A percentile compares a stretch with the other conserved stretches of the same genome.
Conservation (phyloP, 2,113 vertebrate species). For the Piprites chloris region DNA sequence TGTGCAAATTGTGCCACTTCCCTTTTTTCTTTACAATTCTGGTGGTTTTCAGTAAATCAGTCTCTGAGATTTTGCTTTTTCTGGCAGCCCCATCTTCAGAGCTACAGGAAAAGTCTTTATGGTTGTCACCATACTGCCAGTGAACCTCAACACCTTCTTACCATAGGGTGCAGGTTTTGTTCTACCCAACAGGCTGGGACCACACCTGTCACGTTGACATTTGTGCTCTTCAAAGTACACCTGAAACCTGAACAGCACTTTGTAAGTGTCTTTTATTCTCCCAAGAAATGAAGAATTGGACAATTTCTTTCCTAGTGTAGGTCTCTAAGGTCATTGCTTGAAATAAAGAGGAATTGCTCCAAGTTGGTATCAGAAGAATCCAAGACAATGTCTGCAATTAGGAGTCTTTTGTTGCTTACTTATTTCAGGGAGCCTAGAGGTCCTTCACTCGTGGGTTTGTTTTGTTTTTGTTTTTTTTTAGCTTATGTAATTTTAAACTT, state of each 20-base stretch:
- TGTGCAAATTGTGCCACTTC: neutral
- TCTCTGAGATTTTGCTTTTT: neutral
- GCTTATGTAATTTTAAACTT: neutral
- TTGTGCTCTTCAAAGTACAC: neutral
- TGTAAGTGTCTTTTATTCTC: neutral
- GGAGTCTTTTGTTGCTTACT: neutral
- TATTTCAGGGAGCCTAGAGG: neutral
- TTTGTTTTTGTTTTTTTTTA: neutral
- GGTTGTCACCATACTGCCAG: neutral
- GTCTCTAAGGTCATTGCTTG: neutral
- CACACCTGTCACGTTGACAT: neutral
- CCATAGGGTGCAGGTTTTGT: neutral
- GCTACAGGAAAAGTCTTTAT: neutral
- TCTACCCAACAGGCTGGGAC: neutral
- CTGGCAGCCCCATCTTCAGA: neutral
- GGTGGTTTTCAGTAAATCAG: neutral
- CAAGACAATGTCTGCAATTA: neutral
- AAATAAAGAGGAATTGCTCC: neutral
- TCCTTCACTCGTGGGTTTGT: fast-evolving
- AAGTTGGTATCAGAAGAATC: neutral
- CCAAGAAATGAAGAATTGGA: neutral
- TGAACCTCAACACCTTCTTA: neutral
- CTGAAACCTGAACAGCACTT: neutral
- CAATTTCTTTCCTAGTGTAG: neutral
- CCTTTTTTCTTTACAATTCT: neutral